Conservation (phyloP, 2,113 vertebrate species). For the Athene noctua region DNA sequence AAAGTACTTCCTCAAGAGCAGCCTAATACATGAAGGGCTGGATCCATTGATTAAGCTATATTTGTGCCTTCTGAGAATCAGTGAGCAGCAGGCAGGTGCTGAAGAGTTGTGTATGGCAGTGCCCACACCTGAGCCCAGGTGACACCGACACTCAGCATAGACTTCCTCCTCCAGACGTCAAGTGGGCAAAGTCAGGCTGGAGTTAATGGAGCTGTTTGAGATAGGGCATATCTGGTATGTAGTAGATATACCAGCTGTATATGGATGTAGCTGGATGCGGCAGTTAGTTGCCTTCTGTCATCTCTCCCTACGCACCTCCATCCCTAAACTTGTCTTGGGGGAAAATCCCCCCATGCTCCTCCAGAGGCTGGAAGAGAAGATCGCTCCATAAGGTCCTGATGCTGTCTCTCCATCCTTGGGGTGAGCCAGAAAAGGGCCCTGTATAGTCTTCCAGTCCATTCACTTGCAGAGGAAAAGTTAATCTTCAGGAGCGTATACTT, state of each 20-base stretch:
- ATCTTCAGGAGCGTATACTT: background rate
- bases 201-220: background rate
- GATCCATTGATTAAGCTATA: background rate
- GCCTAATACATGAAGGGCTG: background rate
- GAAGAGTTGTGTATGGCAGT: background rate
- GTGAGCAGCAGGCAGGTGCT: background rate
- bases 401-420: background rate
- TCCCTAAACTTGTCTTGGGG: background rate
- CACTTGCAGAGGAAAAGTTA: background rate
- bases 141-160: background rate
- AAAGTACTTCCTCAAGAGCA: background rate
- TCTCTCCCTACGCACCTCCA: background rate
- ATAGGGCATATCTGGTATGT: no score
- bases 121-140: background rate
- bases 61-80: background rate
- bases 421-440: background rate
- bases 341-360: background rate
- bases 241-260: no score
- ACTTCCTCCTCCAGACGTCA: background rate
- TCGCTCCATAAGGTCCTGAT: fast-evolving
- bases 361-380: background rate
- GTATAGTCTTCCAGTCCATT: background rate
- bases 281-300: background rate
- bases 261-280: background rate
- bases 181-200: background rate